Percentiles rank a stretch among this genome's conserved stretches.
These are phyloP conservation scores for Pollenia angustigena DNA, from an alignment of 2,888 invertebrate species.

Conservation along the genomic window DNA sequence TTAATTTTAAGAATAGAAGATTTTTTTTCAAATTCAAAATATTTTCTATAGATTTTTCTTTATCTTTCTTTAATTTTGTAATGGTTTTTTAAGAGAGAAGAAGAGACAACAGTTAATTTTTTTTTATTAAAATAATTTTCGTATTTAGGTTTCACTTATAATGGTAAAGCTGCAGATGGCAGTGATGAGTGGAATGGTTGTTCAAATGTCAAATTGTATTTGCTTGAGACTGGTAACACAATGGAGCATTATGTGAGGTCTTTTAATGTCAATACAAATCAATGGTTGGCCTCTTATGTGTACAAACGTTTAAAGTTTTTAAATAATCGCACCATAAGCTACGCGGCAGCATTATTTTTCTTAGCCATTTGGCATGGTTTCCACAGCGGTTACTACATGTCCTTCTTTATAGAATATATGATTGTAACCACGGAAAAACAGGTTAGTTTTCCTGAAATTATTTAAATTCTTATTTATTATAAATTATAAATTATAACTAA, in stretches of 20 bases:
- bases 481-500: not conserved
- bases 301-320: conserved; percentile 97
- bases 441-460: conserved; percentile 84
- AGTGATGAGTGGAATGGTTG: conserved; percentile 95
- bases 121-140: no score
- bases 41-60: not conserved
- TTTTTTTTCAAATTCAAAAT: no score
- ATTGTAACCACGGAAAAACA: conserved; percentile 94
- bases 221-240: conserved; percentile 92
- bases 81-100: no score
- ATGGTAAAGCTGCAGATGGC: conserved; percentile 87
- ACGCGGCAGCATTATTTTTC: conserved; percentile 92
- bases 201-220: conserved; percentile 92
- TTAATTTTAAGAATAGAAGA: no score
- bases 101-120: no score
- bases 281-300: conserved; percentile 96
- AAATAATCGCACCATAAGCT: conserved; percentile 92
- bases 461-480: not conserved
- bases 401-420: conserved; percentile 96
- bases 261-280: conserved; percentile 98
- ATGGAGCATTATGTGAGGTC: conserved; percentile 95
- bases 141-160: conserved; percentile 89
- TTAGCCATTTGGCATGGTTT: conserved; percentile 98
- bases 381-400: conserved; percentile 96
- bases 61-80: not conserved